Evolutionary conservation across 2,888 invertebrate genomes (phyloP).

Genomic region (Dicyrtoma fusca): DNA sequence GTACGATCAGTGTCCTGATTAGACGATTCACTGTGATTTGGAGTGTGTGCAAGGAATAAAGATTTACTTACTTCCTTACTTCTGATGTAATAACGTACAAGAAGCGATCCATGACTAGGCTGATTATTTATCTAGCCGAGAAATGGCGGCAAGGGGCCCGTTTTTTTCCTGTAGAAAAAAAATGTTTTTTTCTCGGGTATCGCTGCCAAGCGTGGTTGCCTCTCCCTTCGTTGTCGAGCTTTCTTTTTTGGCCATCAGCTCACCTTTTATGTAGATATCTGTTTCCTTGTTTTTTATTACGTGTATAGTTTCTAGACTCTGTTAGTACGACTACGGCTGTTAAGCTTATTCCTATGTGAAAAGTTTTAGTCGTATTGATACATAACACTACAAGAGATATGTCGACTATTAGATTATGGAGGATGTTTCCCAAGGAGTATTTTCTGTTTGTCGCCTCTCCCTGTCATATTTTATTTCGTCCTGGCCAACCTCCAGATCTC

Average conservation of each 20-base stretch:
- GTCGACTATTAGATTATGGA: background rate
- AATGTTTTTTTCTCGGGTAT: background rate
- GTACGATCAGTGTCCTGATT: too few relatives aligned
- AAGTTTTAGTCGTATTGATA: too few relatives aligned
- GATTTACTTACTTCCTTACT: too few relatives aligned
- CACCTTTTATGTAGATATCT: background rate
- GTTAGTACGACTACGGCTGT: too few relatives aligned
- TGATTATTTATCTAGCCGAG: constrained; percentile 28
- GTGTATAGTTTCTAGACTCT: too few relatives aligned
- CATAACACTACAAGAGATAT: too few relatives aligned
- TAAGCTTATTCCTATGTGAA: too few relatives aligned
- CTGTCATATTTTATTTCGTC: constrained; percentile 24
- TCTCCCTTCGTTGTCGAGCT: background rate
- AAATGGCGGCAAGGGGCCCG: constrained; percentile 24
- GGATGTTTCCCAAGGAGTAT: constrained; percentile 9
- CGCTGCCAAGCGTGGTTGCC: constrained; percentile 1
- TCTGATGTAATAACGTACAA: background rate
- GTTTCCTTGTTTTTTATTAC: too few relatives aligned
- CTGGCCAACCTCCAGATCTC: constrained; percentile 26
- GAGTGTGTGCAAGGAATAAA: too few relatives aligned
- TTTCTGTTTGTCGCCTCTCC: constrained; percentile 13
- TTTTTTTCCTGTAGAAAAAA: background rate
- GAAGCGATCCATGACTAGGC: background rate
- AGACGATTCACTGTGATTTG: too few relatives aligned
- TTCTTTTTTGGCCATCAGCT: too few relatives aligned